Percentiles rank a stretch among this genome's conserved stretches.
phyloP scores from a whole-genome alignment of 2,888 invertebrate species.

The Thera britannica region DNA sequence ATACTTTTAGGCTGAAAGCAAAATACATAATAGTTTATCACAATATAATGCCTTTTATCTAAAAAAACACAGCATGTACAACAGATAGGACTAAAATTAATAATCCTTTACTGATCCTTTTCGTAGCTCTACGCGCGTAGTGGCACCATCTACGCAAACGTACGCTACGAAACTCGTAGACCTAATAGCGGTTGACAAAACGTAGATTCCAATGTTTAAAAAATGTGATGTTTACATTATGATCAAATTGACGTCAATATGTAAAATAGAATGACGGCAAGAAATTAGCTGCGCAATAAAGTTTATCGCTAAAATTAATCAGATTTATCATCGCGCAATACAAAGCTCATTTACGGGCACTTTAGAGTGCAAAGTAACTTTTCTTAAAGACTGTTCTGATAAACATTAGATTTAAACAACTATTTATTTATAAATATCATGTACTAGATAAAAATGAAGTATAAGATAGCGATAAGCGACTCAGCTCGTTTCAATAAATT shows the following conservation, averaged over 20 bases:
- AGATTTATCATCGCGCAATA: no score
- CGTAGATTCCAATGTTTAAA: neutral
- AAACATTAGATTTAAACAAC: neutral
- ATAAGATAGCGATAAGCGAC: no score
- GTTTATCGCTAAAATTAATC: neutral
- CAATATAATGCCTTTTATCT: no score
- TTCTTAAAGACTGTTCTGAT: neutral
- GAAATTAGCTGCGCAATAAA: neutral
- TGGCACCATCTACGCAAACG: constrained; percentile 21
- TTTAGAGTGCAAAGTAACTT: neutral
- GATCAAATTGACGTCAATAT: no score
- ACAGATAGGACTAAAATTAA: neutral
- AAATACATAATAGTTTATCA: no score
- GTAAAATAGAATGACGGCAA: neutral
- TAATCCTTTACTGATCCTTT: constrained; percentile 12
- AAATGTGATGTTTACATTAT: no score
- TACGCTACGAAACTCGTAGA: constrained; percentile 35
- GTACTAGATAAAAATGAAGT: no score
- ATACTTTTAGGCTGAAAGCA: no score
- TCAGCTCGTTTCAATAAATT: neutral
- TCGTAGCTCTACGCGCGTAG: constrained; percentile 33
- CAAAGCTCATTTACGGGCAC: neutral
- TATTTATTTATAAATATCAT: no score
- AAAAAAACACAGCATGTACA: neutral
- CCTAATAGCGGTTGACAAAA: neutral